Evolutionary conservation across 2,888 invertebrate genomes (phyloP).

Genomic region (Agriopis marginaria): DNA sequence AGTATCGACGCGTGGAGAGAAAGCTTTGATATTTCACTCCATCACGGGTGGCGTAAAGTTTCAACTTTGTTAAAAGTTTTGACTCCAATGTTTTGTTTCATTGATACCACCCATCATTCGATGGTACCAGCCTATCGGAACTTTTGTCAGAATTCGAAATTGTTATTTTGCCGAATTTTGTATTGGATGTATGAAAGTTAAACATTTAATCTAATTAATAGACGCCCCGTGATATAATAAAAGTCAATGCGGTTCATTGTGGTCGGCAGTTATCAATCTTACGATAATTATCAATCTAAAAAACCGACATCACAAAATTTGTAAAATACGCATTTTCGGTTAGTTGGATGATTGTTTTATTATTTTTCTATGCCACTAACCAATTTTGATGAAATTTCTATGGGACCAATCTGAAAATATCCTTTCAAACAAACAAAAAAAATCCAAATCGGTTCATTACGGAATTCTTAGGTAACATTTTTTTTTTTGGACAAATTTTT

Average conservation of each 20-base stretch:
- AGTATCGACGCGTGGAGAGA: slow-evolving; percentile 59
- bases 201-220: background rate
- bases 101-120: slow-evolving; percentile 36
- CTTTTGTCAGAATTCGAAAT: background rate
- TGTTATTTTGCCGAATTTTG: slow-evolving; percentile 4
- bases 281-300: too few species aligned
- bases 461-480: too few species aligned
- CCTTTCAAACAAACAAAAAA: too few species aligned
- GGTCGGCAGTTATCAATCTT: background rate
- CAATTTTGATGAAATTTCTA: too few species aligned
- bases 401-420: too few species aligned
- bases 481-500: too few species aligned
- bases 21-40: slow-evolving; percentile 70
- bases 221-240: background rate
- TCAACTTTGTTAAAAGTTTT: slow-evolving; percentile 68
- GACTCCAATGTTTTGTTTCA: slow-evolving; percentile 49
- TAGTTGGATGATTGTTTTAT: too few species aligned
- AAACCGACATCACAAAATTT: too few species aligned
- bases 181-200: background rate
- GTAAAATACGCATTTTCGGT: too few species aligned
- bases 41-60: slow-evolving; percentile 61
- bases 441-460: too few species aligned
- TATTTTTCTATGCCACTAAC: too few species aligned
- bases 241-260: background rate
- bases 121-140: slow-evolving; percentile 25